Evolutionary conservation across 2,888 invertebrate genomes (phyloP), one percentile per base, ranked within the genome.

Genomic region (Mechanitis messenoides): DNA sequence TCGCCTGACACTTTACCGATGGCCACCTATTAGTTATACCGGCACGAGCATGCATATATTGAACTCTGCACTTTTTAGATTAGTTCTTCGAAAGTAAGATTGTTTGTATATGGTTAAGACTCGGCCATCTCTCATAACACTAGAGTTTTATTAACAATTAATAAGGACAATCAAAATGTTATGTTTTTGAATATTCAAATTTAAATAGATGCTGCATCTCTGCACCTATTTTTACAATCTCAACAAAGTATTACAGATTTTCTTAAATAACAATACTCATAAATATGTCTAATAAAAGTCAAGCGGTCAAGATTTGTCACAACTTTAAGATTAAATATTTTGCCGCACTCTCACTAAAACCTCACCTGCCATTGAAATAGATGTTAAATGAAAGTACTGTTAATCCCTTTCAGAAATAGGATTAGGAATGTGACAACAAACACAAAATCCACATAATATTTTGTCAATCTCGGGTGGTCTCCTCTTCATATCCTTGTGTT

Each of bases 381-480:
- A 66, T 62, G 59, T 65, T 60, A 68, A 64, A 60, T 55, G 56
- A 74, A 69, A 72, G 69, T 66, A 63, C 55, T 62, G 62, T 60
- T 83, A 83, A 84, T 84, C 83, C 74, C 58, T 62, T 69, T 67
- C 66, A 69, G 71, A 76, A 76, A 76, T 74, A 71, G 70, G 74
- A 72, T 70, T 76, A 79, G 78, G 58, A 72, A 74, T 67, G 69
- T 72, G 72, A 74, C 79, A 80, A 81, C 79, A 83, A 83, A 80
- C 65, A 64, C 56, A 72, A 71, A 73, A 74, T 75, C 73, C 69
- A 72, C 79, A 78, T 82, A 88, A 90, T 89, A 88, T 89, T 89
- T 87, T 86, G 89, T 77, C 82, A 85, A 88, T 80, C 81, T 78
- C 73, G 62, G 87, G 86, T 85, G 88, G 89, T 87, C 85, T 83